Base-by-base conservation (phyloP, 2,888 invertebrate genomes). In the Sinodicranocentrus sp. region DNA sequence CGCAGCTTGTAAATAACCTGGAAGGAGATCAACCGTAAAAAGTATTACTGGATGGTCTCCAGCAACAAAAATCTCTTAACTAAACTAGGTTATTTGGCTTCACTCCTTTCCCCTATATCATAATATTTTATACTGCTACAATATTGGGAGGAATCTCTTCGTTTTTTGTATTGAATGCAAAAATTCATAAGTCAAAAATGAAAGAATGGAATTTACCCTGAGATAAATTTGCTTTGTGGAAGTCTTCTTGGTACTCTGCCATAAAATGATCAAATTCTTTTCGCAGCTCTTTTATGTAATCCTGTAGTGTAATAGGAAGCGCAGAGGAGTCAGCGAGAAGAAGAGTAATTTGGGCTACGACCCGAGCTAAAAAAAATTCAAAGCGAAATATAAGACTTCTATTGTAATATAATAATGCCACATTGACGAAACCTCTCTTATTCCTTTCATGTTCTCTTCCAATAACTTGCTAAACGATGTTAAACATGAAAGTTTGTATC, bases 181-280 rank as follows among this genome's bases (percentile, higher is more conserved):
- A 65, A 61, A 61, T 44, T 67, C 61, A 67, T 19, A 67, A 59
- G 72, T 68, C 23, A 72, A 21, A 77, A 83, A 76, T 61, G 65
- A 77, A 67, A 72, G 17, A 52, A 44, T 77, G 72, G 57, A 76
- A 48, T 75, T 63, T 88, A 88, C 88, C 88, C 83, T 87, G 85
- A 25, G 88, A 88, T 85, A 89, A 84, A 86, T 89, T 88, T 75
- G 87, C 88, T 82, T 84, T 87, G 82, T 88, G 88, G 73, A 89
- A 87, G 75, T 89, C 88, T 61, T 88, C 87, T 70, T 88, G 87
- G 84, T 88, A 89, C 59, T 86, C 84, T 57, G 86, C 87, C 89
- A 89, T 88, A 78, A 89, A 89, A 78, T 85, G 87, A 77, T 87
- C 87, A 75, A 89, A 89, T 67, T 86, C 87, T 71, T 86, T 89